These are phyloP conservation scores for Myotis pilosus DNA, from an alignment of 2,797 vertebrate genomes.

Conservation along the genomic window DNA sequence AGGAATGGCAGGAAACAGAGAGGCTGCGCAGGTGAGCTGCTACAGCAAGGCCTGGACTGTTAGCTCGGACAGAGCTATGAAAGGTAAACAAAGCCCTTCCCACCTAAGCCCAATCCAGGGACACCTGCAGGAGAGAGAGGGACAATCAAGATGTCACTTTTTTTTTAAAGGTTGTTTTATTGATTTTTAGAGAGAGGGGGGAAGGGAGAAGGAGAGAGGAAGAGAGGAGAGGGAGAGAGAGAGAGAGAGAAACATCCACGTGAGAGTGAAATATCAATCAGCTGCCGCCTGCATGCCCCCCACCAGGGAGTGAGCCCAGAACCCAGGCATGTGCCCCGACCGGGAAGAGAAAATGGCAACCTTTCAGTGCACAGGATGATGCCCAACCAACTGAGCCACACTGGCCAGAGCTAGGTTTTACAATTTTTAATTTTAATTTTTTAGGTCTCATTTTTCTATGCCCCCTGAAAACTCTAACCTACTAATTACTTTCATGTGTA, in stretches of 20 bases:
- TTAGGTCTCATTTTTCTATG: not conserved
- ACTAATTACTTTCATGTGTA: not conserved
- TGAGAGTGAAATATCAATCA: not conserved
- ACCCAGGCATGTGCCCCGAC: not conserved
- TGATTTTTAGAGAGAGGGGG: not conserved
- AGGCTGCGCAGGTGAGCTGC: not conserved
- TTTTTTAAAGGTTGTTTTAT: not conserved
- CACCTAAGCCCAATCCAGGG: not conserved
- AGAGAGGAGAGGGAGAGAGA: too few relatives aligned
- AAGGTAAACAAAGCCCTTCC: not conserved
- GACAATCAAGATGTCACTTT: not conserved
- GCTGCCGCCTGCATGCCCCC: not conserved
- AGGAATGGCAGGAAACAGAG: not conserved
- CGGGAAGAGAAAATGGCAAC: not conserved
- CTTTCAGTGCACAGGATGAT: not conserved
- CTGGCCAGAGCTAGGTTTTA: not conserved
- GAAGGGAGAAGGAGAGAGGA: too few relatives aligned
- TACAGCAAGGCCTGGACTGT: not conserved
- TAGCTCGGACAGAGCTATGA: not conserved
- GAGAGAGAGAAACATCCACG: not conserved
- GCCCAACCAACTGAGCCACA: not conserved
- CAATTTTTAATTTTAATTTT: not conserved
- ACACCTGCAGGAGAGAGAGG: not conserved
- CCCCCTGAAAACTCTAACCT: not conserved
- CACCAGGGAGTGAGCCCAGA: not conserved